phyloP scores from a whole-genome alignment of 2,888 invertebrate genomes.

The Zaprionus obscuricornis region DNA sequence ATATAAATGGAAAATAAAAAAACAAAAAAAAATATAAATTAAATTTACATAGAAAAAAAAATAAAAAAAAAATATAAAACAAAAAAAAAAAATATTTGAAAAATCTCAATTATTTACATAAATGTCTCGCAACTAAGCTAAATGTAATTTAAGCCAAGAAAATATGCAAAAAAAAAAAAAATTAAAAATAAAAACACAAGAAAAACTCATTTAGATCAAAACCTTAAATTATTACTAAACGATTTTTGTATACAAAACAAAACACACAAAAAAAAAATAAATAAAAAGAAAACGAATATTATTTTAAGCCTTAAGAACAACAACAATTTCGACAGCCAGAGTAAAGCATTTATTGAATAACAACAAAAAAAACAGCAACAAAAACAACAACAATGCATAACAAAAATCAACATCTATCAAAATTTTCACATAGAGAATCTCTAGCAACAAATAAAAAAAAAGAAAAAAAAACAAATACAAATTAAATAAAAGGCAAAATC shows the following conservation, averaged over 20 bases:
- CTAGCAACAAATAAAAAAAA: constrained; percentile 2
- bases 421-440: constrained; percentile 18
- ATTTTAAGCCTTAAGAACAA: constrained; percentile 24
- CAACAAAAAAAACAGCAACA: neutral
- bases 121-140: constrained; percentile 79
- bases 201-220: constrained; percentile 47
- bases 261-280: no score
- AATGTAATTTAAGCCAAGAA: constrained; percentile 60
- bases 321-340: constrained; percentile 57
- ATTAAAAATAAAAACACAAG: constrained; percentile 30
- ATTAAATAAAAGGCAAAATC: constrained; percentile 21
- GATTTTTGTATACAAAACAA: constrained; percentile 44
- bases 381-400: neutral
- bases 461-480: neutral
- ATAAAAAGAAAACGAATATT: constrained; percentile 14
- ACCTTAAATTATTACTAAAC: constrained; percentile 52
- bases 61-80: constrained; percentile 12
- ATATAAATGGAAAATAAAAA: constrained; percentile 25
- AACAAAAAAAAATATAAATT: constrained; percentile 54
- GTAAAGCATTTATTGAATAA: constrained; percentile 61
- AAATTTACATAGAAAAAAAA: constrained; percentile 72
- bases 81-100: constrained; percentile 51
- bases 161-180: constrained; percentile 43
- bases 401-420: neutral
- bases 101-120: constrained; percentile 79